Evolutionary conservation across 2,888 invertebrate genomes (phyloP), one percentile per base, ranked within the genome.

Genomic region (Tanytarsus gracilentus): DNA sequence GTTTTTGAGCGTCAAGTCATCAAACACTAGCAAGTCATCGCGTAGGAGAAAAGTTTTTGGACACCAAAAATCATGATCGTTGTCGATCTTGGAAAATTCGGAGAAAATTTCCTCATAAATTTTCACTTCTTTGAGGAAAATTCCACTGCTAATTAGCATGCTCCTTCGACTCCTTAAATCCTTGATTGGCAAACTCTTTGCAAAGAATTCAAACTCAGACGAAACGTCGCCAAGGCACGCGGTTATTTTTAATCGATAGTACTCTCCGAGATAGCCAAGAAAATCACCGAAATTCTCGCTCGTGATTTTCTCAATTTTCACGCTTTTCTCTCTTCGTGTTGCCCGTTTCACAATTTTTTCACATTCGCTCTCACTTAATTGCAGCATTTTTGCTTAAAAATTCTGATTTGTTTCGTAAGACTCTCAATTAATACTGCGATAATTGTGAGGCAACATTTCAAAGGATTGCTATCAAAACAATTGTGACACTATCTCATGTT

Each of bases 251-350:
- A 60, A 29, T 14, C 39, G 60, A 30, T 30, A 60, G 27, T 60
- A 60, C 27, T 60, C 60, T n/a, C 60, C 60, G 16, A 60, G 50
- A 33, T 25, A 50, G 14, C 60, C 60, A 4, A 50, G 8, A 36
- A 48, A 60, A 16, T 25, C 29, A 16, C 60, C 49, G 39, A 60
- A 50, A 16, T 21, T 48, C 7, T 49, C 18, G 4, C 29, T 11
- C n/a, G 30, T 4, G 7, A 7, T n/a, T 14, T 48, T 27, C 2
- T 23, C 6, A 1, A 60, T 23, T 7, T 60, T 50, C n/a, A 50
- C 21, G 25, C 36, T 25, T 16, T 50, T 11, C n/a, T n/a, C 9
- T n/a, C n/a, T n/a, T 16, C 39, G 25, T 11, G 30, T 48, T 1
- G 27, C 29, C 25, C 14, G 14, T 21, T 14, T 58, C 2, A 48